phyloP scores from a whole-genome alignment of 2,888 invertebrate species.

The Drosophila peninsularis region DNA sequence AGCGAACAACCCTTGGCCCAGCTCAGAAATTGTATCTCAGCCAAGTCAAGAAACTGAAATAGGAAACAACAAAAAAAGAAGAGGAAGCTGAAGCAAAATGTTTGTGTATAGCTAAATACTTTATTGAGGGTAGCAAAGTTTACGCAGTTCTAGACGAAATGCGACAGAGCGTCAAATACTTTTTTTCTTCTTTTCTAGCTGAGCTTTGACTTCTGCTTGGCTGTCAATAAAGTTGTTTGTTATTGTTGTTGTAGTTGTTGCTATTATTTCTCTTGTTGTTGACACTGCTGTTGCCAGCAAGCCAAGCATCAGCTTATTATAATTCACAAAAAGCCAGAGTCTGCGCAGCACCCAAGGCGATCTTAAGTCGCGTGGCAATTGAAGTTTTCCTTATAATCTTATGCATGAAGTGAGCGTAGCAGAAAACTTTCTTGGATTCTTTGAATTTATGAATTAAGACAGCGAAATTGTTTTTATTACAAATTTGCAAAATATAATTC shows the following conservation, averaged over 20 bases:
- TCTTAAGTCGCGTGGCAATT: conserved; percentile 3
- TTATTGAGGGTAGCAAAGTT: conserved; percentile 36
- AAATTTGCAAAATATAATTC: too few species aligned
- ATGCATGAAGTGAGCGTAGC: background rate
- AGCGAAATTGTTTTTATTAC: too few species aligned
- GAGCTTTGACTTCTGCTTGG: conserved; percentile 28
- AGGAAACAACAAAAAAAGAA: conserved; percentile 2
- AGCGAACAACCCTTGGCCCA: conserved; percentile 38
- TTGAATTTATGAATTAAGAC: too few species aligned
- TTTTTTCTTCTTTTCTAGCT: conserved; percentile 18
- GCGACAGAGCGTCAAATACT: conserved; percentile 24
- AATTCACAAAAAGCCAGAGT: conserved; percentile 33
- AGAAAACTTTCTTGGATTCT: background rate
- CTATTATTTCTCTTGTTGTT: conserved; percentile 12
- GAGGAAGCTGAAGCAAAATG: background rate
- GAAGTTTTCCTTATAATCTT: background rate
- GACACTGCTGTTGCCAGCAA: conserved; percentile 23
- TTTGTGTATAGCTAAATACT: conserved; percentile 46
- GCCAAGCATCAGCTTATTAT: conserved; percentile 35
- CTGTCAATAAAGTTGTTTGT: conserved; percentile 39
- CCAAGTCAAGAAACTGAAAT: background rate
- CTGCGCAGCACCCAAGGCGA: background rate
- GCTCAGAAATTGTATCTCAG: background rate
- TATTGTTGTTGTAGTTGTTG: conserved; percentile 10
- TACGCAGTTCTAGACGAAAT: conserved; percentile 34